phyloP scores from a whole-genome alignment of 2,888 invertebrate species.

The Desoria tigrina region DNA sequence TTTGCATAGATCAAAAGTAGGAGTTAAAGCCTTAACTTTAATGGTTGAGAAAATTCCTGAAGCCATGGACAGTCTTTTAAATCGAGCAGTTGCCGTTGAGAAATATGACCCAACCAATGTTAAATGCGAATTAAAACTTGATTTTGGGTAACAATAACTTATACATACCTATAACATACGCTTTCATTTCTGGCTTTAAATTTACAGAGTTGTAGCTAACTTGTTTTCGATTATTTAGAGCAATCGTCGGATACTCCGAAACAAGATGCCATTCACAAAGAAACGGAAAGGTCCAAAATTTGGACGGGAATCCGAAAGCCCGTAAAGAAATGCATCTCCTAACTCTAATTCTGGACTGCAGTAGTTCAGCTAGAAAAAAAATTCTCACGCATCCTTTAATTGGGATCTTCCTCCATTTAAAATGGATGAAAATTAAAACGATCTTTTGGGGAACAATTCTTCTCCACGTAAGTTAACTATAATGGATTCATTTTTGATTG shows the following conservation, averaged over 20 bases:
- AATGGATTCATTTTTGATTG: neutral
- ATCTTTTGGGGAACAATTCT: slow-evolving; percentile 51
- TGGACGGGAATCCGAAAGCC: slow-evolving; percentile 37
- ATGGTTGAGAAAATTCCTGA: slow-evolving; percentile 52
- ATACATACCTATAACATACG: neutral
- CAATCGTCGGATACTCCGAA: slow-evolving; percentile 51
- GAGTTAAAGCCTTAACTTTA: slow-evolving; percentile 48
- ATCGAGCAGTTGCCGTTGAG: slow-evolving; percentile 47
- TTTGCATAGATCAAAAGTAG: slow-evolving; percentile 45
- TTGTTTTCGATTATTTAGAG: too few species aligned
- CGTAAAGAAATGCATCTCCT: slow-evolving; percentile 50
- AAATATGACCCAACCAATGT: slow-evolving; percentile 51
- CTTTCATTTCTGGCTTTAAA: neutral
- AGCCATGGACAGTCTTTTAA: slow-evolving; percentile 51
- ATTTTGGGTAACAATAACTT: slow-evolving; percentile 46
- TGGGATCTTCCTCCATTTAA: slow-evolving; percentile 48
- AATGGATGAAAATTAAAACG: slow-evolving; percentile 48
- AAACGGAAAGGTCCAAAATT: slow-evolving; percentile 26
- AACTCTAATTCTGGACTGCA: slow-evolving; percentile 49
- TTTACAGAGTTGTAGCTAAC: too few species aligned
- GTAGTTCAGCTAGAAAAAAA: slow-evolving; percentile 49
- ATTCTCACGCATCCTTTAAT: slow-evolving; percentile 52
- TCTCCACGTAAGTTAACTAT: slow-evolving; percentile 35
- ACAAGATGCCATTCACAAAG: slow-evolving; percentile 40
- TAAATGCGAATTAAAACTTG: slow-evolving; percentile 50